Evolutionary conservation across 2,888 invertebrate species (phyloP), one percentile per base, ranked within the genome.

Genomic region (Apotomis capreana): DNA sequence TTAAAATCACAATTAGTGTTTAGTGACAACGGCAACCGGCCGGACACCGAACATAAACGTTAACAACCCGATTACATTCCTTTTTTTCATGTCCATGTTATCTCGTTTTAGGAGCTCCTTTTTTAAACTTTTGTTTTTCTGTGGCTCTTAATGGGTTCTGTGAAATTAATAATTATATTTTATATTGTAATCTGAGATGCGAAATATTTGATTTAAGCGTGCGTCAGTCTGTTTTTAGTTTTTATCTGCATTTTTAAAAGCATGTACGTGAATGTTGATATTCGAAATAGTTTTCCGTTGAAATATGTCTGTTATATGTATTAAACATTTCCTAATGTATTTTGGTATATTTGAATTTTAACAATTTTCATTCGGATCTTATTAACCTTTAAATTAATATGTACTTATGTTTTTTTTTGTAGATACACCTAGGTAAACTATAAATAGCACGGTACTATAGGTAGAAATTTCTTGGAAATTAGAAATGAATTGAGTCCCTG

Each of bases 51-150:
- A 88, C 88, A 37, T 71, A 86, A 87, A 87, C 88, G 81, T 89
- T 91, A 86, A 90, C 91, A 90, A 89, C 89, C 86, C 87, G 90
- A 89, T 90, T 87, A 89, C 87, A 87, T 88, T 87, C 83, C 82
- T 86, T 89, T 87, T 87, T 87, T 87, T 83, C 85, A 81, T 84
- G 87, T 88, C 87, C 87, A 86, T 86, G 87, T 89, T 88, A 89
- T 90, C 79, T 80, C 79, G 83, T 82, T 82, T 83, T 80, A 77
- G 77, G 78, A 75, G 76, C 78, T 78, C 80, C 78, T 80, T 80
- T 82, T 80, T 82, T 81, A 79, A 83, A 79, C 80, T 83, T 83
- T 80, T 69, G n/a, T 77, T 75, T 76, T 81, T 79, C 79, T 78
- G 78, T 79, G 81, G 78, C 77, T 83, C 79, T 83, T 87, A 89